Evolutionary conservation across 2,113 vertebrate species (phyloP).

Genomic region (Dasypus novemcinctus): DNA sequence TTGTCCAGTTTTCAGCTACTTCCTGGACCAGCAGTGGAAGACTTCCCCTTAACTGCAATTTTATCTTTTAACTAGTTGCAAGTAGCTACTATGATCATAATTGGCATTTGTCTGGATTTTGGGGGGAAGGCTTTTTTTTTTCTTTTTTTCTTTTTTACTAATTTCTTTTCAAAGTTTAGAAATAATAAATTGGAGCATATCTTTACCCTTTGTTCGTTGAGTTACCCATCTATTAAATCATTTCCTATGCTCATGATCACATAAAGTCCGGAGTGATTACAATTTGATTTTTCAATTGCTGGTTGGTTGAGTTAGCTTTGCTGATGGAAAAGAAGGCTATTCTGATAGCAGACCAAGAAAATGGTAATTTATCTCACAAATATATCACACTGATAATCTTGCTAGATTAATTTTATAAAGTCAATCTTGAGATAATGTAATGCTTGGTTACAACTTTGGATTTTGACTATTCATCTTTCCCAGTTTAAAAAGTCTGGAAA

Average conservation of each 20-base stretch:
- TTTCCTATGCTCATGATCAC: neutral
- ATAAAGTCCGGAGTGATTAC: neutral
- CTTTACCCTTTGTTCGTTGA: neutral
- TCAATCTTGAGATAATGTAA: neutral
- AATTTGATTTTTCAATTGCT: neutral
- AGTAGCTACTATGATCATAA: neutral
- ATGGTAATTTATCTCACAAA: neutral
- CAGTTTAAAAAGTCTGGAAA: neutral
- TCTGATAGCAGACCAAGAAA: neutral
- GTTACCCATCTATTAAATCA: neutral
- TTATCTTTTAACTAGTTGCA: neutral
- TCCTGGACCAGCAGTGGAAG: no score
- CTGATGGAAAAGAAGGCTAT: neutral
- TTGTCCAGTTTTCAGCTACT: no score
- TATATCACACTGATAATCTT: neutral
- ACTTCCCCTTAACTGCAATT: neutral
- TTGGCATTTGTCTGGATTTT: neutral
- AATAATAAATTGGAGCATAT: conserved; percentile 16
- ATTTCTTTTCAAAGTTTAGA: conserved; percentile 6
- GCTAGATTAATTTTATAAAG: neutral
- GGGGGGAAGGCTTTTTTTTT: neutral
- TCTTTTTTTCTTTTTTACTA: neutral
- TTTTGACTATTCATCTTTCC: neutral
- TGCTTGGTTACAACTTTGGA: neutral
- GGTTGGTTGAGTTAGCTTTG: neutral